phyloP scores from a whole-genome alignment of 2,888 invertebrate genomes.

The Andrena trimmerana region DNA sequence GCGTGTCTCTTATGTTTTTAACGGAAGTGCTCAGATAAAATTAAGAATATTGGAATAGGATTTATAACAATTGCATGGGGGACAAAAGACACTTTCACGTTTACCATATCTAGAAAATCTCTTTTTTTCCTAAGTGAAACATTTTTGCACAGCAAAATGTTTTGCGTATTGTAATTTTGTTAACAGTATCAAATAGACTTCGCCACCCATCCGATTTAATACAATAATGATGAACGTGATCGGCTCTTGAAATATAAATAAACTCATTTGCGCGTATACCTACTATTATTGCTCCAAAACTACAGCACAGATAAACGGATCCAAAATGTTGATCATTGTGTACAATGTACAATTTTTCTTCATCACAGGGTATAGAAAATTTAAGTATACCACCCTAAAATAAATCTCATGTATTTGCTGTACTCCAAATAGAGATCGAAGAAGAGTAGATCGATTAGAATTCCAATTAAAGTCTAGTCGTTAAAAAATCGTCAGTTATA shows the following conservation, averaged over 20 bases:
- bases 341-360: conserved; percentile 66
- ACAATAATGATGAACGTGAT: conserved; percentile 52
- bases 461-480: background rate
- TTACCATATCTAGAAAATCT: conserved; percentile 27
- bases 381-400: conserved; percentile 76
- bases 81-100: conserved; percentile 32
- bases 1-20: conserved; percentile 6
- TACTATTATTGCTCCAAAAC: conserved; percentile 75
- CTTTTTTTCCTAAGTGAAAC: conserved; percentile 39
- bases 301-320: conserved; percentile 70
- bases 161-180: conserved; percentile 46
- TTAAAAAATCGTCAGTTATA: background rate
- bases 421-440: background rate
- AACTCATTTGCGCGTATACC: conserved; percentile 67
- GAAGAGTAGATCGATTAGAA: background rate
- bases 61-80: conserved; percentile 40
- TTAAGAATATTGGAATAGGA: conserved; percentile 41
- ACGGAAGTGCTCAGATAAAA: conserved; percentile 29
- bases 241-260: conserved; percentile 56
- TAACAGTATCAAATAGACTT: conserved; percentile 65
- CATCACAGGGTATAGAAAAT: conserved; percentile 71
- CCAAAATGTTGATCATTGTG: conserved; percentile 70
- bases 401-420: conserved; percentile 36
- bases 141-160: conserved; percentile 60
- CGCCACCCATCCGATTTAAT: conserved; percentile 39